Conservation (phyloP, 2,797 vertebrate species). For the Otus scops region DNA sequence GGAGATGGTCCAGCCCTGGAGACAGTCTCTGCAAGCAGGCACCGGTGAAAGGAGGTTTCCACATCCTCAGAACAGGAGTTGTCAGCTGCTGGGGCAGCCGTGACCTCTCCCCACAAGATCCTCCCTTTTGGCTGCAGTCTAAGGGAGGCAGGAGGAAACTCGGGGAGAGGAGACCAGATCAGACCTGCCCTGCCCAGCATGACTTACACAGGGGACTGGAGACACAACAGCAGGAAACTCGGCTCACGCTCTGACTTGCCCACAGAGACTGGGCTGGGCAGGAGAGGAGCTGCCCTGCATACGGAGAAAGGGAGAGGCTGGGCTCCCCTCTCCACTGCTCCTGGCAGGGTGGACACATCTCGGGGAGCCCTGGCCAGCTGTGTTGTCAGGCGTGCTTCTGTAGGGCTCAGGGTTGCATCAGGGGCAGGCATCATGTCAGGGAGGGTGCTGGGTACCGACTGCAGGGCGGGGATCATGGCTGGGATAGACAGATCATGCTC, state of each 20-base stretch:
- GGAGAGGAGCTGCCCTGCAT: background rate
- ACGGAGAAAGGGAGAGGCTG: background rate
- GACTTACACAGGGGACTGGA: background rate
- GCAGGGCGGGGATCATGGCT: fast-evolving
- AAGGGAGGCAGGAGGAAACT: background rate
- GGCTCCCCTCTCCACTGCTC: background rate
- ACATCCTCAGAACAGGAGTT: background rate
- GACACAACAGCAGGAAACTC: background rate
- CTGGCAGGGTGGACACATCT: background rate
- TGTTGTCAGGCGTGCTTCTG: background rate
- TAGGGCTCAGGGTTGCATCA: background rate
- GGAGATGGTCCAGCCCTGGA: background rate
- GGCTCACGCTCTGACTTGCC: background rate
- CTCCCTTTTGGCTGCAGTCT: background rate
- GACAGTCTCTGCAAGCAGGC: background rate
- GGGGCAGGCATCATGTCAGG: background rate
- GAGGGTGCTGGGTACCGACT: fast-evolving
- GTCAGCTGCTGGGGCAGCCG: fast-evolving
- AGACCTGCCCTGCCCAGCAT: background rate
- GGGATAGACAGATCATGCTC: fast-evolving
- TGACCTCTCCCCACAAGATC: background rate
- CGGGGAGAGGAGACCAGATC: background rate
- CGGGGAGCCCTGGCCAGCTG: fast-evolving
- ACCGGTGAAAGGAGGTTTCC: background rate
- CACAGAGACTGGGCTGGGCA: background rate